These are phyloP conservation scores for Ophioderma brevispina DNA, from an alignment of 35 echinoderm and acorn worm genomes.

Conservation along the genomic window DNA sequence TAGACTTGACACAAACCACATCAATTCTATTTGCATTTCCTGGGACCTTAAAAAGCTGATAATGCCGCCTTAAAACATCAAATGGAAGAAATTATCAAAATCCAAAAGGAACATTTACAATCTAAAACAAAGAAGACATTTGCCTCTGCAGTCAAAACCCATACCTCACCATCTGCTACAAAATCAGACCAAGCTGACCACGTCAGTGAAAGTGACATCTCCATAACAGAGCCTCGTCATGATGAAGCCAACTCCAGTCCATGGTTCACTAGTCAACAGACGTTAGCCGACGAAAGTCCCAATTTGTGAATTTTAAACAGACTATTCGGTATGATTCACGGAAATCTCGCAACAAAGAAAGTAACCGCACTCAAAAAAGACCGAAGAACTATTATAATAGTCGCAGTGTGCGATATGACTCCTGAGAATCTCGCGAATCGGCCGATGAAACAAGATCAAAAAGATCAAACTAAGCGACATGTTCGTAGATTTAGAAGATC, in stretches of 20 bases:
- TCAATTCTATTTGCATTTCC: too few relatives aligned
- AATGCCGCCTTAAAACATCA: not conserved
- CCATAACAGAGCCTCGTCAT: not conserved
- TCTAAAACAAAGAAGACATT: not conserved
- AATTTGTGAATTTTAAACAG: not conserved
- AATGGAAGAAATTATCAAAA: not conserved
- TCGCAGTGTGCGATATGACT: too few relatives aligned
- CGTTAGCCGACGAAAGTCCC: too few relatives aligned
- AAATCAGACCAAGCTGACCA: not conserved
- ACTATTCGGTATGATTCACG: not conserved
- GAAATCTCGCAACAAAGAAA: not conserved
- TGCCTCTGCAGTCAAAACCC: not conserved
- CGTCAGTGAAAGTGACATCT: not conserved
- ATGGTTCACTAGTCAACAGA: not conserved
- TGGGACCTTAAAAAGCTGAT: too few relatives aligned
- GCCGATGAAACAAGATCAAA: not conserved
- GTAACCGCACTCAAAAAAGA: too few relatives aligned
- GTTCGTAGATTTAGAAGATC: not conserved
- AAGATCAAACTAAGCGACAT: not conserved
- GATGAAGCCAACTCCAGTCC: not conserved
- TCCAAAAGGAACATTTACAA: not conserved
- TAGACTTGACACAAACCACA: too few relatives aligned
- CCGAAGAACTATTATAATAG: too few relatives aligned
- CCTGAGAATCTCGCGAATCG: too few relatives aligned
- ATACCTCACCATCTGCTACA: not conserved